A percentile compares a stretch with the other conserved stretches of the same genome.
Conservation (phyloP, 2,113 vertebrate species). For the Hylia prasina region DNA sequence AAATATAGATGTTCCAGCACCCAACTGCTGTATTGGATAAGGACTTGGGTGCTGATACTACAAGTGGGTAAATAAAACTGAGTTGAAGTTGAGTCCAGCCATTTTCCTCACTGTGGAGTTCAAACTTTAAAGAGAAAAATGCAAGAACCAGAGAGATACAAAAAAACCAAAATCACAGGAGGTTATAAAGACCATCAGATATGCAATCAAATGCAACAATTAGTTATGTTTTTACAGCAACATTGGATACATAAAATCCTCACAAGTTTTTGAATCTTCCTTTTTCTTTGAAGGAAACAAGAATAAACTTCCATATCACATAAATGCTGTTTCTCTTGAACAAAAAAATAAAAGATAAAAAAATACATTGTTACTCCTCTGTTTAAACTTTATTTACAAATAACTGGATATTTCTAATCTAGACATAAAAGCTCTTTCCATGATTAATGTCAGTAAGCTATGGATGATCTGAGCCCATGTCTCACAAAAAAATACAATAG, state of each 20-base stretch:
- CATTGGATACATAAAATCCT: slow-evolving; percentile 51
- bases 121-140: neutral
- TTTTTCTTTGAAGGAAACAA: slow-evolving; percentile 53
- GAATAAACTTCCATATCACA: slow-evolving; percentile 58
- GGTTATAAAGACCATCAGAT: slow-evolving; percentile 10
- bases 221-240: slow-evolving; percentile 49
- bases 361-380: slow-evolving; percentile 81
- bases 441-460: slow-evolving; percentile 65
- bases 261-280: slow-evolving; percentile 47
- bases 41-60: neutral
- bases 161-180: neutral
- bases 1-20: neutral
- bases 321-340: slow-evolving; percentile 63
- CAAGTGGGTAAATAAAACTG: neutral
- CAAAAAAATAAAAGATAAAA: slow-evolving; percentile 78
- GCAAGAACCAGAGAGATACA: neutral
- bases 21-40: neutral
- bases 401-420: slow-evolving; percentile 68
- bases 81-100: neutral
- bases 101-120: neutral
- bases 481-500: slow-evolving; percentile 79
- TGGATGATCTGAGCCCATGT: slow-evolving; percentile 67
- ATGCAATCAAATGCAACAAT: slow-evolving; percentile 34
- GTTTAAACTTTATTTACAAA: slow-evolving; percentile 82
- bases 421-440: slow-evolving; percentile 70